phyloP scores from a whole-genome alignment of 2,888 invertebrate species.

The Saturnia pavonia region DNA sequence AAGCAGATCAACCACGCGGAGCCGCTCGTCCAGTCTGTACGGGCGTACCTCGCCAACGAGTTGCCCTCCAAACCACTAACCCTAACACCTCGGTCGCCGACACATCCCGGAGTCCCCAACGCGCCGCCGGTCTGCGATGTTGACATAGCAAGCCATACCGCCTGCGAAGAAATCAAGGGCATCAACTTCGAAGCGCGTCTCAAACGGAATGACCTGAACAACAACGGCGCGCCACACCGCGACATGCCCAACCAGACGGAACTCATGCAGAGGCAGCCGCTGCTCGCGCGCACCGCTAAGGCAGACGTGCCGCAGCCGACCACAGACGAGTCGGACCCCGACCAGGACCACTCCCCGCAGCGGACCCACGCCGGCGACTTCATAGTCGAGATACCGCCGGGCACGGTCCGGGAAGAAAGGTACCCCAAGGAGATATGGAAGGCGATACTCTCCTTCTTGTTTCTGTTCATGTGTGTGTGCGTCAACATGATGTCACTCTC shows the following conservation, averaged over 20 bases:
- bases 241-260: constrained; percentile 77
- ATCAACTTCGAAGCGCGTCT: constrained; percentile 74
- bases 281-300: constrained; percentile 71
- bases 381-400: constrained; percentile 79
- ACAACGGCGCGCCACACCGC: constrained; percentile 65
- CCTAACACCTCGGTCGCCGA: constrained; percentile 45
- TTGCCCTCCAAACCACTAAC: constrained; percentile 66
- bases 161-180: constrained; percentile 71
- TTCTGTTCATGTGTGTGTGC: constrained; percentile 73
- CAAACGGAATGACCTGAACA: constrained; percentile 77
- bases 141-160: constrained; percentile 69
- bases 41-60: constrained; percentile 72
- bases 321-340: constrained; percentile 75
- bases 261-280: constrained; percentile 78
- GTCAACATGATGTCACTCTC: constrained; percentile 87
- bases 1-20: constrained; percentile 70
- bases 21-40: constrained; percentile 76
- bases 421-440: constrained; percentile 94
- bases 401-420: constrained; percentile 87
- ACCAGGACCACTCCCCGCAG: constrained; percentile 69
- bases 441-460: constrained; percentile 81
- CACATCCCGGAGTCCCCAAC: constrained; percentile 36
- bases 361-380: constrained; percentile 67
- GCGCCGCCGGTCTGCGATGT: constrained; percentile 60
- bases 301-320: constrained; percentile 63